Base-by-base conservation (phyloP, 1,140 invertebrate species). In the Rhopalosiphum padi region DNA sequence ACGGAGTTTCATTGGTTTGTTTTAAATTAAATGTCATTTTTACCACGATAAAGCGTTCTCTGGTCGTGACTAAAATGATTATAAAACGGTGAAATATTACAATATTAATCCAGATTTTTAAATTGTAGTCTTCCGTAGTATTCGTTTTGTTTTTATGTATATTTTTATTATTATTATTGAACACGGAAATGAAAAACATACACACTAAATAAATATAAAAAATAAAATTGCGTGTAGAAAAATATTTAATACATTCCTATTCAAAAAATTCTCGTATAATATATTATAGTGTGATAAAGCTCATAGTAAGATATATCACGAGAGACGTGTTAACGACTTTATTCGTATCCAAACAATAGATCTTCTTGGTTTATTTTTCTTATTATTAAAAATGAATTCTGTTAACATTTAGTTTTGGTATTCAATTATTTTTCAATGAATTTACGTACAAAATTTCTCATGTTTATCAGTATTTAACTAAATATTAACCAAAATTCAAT, bases 1-100 rank as follows among this genome's bases (percentile, higher is more conserved):
- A 90, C 89, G 30, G 4, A 90, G 41, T 90, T 60, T 43, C 53
- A 68, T 68, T 68, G 37, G 89, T 90, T 51, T 37, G 23, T 83
- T 92, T 83, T 83, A 92, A 92, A 92, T 92, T 91, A 92, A 92
- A 92, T 37, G 60, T 51, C 46, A 55, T 92, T 92, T 92, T 92
- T 82, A 35, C 43, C 25, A 48, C 68, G 68, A 25, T 83, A 83
- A 92, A 91, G 23, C 21, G n/a, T 92, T 92, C 51, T 82, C 68
- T 83, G n/a, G 43, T 91, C 46, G 46, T 92, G 90, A 92, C 90
- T 83, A 83, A 92, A 92, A 92, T 92, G 6, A 83, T 83, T 51
- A 83, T 83, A 83, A 83, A 51, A 92, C 43, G 2, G 90, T 92
- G 25, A 92, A 92, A 83, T 92, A 83, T 83, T 83, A 83, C 21